Base-by-base conservation (phyloP, 2,113 vertebrate genomes). In the Chelonoidis abingdonii region DNA sequence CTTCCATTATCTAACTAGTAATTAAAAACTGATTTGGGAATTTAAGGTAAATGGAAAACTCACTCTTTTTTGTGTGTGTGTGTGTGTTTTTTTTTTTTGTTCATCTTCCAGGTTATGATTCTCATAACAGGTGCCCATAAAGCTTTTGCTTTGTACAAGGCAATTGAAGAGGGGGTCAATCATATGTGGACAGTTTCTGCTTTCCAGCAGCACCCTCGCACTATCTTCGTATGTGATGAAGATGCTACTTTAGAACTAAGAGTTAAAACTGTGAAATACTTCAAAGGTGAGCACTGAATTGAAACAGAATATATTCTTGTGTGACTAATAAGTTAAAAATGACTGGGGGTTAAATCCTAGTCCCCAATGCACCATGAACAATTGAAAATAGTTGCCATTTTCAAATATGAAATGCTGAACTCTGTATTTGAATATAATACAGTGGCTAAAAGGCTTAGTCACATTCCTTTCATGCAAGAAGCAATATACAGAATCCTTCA, bases 161-260 rank as follows among this genome's bases (percentile, higher is more conserved):
- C 98, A 21, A 99, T 99, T 78, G 98, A 99, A 96, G 99, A 99
- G 97, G 99, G 99, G 75, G 98, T 99, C 86, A 98, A 98, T 90
- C 98, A 99, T 41, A 99, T 99, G 98, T 99, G 98, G 98, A 99
- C 98, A n/a, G 98, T 99, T 44, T 99, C 98, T n/a, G 98, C 98
- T 94, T 99, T 99, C 88, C 98, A 99, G 91, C 98, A 99, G 91
- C 98, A 99, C 59, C 98, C 98, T 81, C 98, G 97, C 27, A 98
- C 98, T 44, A 99, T 98, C 94, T 99, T 99, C 38, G 98, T 99
- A 75, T 99, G 98, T 95, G 98, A 99, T 80, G 98, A 99, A 98
- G 98, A 99, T 97, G 98, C 98, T 90, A 99, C 98, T 69, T 98
- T 99, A 98, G 98, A 99, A 93, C 95, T 99, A 93, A 97, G 98